Base-by-base conservation (phyloP, 1,140 invertebrate species). In the Diorhabda sublineata region DNA sequence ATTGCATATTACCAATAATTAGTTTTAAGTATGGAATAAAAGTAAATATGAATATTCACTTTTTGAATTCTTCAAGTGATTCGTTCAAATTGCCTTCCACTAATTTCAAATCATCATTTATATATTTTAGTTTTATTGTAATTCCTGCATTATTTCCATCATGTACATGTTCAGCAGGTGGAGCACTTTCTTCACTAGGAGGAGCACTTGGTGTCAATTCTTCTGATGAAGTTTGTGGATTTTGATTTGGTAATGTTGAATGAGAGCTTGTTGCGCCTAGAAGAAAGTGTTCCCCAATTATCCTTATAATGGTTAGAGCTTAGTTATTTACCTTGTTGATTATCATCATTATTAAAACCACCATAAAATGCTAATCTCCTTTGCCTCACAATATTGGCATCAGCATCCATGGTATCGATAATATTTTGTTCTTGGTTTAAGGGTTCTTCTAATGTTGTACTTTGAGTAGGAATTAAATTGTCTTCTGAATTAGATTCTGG, bases 51-150 rank as follows among this genome's bases (percentile, higher is more conserved):
- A 26, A 26, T 26, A 67, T 66, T 57, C 82, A 95, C 93, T 89
- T 90, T 88, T 94, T 95, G 82, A 97, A 97, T 81, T 93, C 90
- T 64, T 90, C 92, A 69, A 97, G 82, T 67, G 87, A 84, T 79
- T 94, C 92, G 70, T 89, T 85, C 43, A 90, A 84, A 69, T 85
- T 88, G 3, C 90, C 92, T 75, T 90, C 88, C 0, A 96, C 93
- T 66, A 91, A 79, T 81, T 90, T 91, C 71, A 92, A 86, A 59
- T 93, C 92, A 76, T 96, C 94, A 79, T 96, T 94, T 52, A 96
- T 85, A 78, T 92, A 96, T 80, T 94, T 95, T 3, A 96, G 81
- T 75, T 91, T 89, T 69, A 96, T 91, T 56, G 87, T 85, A 72
- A 93, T 91, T 67, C 84, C 80, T 73, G 82, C 77, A 42, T 82